Evolutionary conservation across 2,113 vertebrate genomes (phyloP).

Genomic region (Cacatua alba): DNA sequence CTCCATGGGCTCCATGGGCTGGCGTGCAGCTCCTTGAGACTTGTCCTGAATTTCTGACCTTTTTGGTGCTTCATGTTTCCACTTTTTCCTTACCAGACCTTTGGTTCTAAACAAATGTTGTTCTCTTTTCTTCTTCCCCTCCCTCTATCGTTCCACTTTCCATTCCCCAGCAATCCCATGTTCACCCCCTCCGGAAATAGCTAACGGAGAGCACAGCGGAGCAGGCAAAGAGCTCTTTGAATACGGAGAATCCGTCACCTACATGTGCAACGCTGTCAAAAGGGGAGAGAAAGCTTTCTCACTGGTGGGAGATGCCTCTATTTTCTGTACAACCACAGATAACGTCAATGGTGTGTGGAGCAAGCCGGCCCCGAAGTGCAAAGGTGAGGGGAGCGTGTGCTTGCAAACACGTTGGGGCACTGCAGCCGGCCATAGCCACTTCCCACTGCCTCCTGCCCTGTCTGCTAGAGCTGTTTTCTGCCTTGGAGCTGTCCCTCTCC

Average conservation of each 20-base stretch:
- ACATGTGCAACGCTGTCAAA: fast-evolving
- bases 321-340: conserved; percentile 24
- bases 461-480: background rate
- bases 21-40: background rate
- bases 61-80: background rate
- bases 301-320: conserved; percentile 36
- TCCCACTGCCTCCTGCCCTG: background rate
- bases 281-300: background rate
- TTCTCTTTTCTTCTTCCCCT: background rate
- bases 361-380: conserved; percentile 29
- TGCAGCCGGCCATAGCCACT: background rate
- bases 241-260: background rate
- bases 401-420: background rate
- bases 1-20: background rate
- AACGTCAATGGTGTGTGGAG: background rate
- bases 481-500: background rate
- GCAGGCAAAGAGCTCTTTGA: background rate
- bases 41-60: background rate
- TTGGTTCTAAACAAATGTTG: fast-evolving
- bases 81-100: background rate
- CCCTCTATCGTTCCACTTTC: no score
- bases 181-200: background rate
- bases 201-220: background rate
- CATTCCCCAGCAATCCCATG: conserved; percentile 7
- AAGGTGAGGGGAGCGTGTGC: background rate